Conservation (phyloP, 2,113 vertebrate species). For the Xyliphius kryptos region DNA sequence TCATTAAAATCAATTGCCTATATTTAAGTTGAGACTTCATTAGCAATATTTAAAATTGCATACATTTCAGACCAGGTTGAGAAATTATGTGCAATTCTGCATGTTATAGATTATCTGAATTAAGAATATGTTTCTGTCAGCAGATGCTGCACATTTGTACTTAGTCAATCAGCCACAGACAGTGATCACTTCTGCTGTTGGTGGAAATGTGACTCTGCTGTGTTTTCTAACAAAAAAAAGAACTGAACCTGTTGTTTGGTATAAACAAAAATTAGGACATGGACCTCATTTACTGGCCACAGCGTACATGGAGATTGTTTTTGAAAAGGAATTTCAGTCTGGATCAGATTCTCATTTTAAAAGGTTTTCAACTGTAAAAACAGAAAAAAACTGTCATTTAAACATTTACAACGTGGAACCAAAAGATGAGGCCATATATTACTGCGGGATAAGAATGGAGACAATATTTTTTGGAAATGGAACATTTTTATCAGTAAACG, state of each 20-base stretch:
- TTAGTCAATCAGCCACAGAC: not conserved
- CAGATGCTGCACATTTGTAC: not conserved
- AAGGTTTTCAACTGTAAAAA: not conserved
- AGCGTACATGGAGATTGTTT: not conserved
- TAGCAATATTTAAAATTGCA: too few relatives aligned
- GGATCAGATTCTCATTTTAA: not conserved
- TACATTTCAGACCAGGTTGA: too few relatives aligned
- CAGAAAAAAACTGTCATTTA: not conserved
- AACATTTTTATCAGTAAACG: constrained; percentile 9
- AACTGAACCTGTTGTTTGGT: not conserved
- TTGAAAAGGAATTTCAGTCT: not conserved
- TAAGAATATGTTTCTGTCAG: too few relatives aligned
- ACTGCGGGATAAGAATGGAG: constrained; percentile 2
- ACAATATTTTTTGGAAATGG: constrained; percentile 9
- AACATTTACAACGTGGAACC: not conserved
- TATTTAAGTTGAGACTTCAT: too few relatives aligned
- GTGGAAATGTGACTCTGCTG: not conserved
- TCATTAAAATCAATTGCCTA: too few relatives aligned
- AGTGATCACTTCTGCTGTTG: not conserved
- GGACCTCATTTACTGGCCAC: not conserved
- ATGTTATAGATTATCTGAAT: too few relatives aligned
- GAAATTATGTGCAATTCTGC: too few relatives aligned
- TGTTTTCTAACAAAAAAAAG: not conserved
- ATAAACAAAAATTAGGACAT: constrained; percentile 4
- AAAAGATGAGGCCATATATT: constrained; percentile 19